Evolutionary conservation across 2,888 invertebrate genomes (phyloP), one percentile per base, ranked within the genome.

Genomic region (Helleia helle): DNA sequence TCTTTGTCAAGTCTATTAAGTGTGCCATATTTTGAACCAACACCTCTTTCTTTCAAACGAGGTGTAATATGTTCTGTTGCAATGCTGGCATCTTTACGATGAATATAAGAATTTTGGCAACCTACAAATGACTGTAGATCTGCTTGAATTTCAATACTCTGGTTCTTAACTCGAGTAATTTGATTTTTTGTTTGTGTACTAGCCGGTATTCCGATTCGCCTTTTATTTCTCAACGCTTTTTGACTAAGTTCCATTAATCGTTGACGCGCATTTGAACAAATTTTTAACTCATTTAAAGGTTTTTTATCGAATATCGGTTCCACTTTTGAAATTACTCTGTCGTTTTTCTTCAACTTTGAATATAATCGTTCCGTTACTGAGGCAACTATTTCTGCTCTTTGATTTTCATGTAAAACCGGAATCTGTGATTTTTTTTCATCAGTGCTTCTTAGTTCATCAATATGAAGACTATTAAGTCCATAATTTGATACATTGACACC

Each of bases 301-400:
- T 76, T 83, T 48, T 62, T 84, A 27, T 83, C 85, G 7, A 76
- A 58, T 9, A 67, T 53, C 18, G 75, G 51, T 53, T 87, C 69
- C 55, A 85, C 64, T 67, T 80, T 63, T 26, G 81, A 52, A 40
- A 74, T 54, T 36, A 66, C 72, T 74, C 73, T 86, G 71, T 76
- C 87, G 75, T 72, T 88, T 72, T 62, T 85, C 65, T 83, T 88
- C 18, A 84, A 51, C 51, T 65, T 89, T 1, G 88, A 85, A 58
- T 91, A 91, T 8, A 91, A 68, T 52, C 91, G 75, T 52, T 88
- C 87, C 2, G 91, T 91, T 2, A 91, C 91, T 0, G 90, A 90
- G 2, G 91, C 90, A 2, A 91, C 90, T 38, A 91, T 90, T 66
- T 90, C 89, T 12, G 90, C 88, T 55, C 90, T 73, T 59, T 88